Evolutionary conservation across 2,797 vertebrate genomes (phyloP).

Genomic region (Ataeniobius toweri): DNA sequence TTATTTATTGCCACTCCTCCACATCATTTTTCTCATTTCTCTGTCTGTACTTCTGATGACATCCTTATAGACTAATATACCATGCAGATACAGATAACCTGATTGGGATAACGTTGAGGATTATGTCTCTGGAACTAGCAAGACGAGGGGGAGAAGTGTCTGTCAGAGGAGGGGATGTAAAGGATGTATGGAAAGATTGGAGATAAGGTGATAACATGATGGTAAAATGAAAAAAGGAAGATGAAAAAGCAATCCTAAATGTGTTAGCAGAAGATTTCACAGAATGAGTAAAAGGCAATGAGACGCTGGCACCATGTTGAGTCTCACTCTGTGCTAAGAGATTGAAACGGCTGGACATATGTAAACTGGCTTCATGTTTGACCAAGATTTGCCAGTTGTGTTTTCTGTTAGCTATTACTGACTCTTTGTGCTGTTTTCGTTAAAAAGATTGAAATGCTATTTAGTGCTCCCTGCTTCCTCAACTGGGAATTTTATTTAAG

Average conservation of each 20-base stretch:
- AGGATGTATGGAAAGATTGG: not conserved
- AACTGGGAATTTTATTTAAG: conserved; percentile 54
- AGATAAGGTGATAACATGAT: conserved; percentile 11
- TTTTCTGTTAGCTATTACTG: conserved; percentile 68
- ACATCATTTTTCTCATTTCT: conserved; percentile 17
- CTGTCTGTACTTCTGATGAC: conserved; percentile 7
- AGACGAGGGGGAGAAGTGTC: not conserved
- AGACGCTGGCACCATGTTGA: conserved; percentile 68
- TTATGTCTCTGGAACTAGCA: conserved; percentile 7
- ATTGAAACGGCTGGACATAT: conserved; percentile 75
- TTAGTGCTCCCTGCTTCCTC: conserved; percentile 55
- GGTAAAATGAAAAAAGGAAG: conserved; percentile 15
- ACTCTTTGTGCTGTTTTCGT: conserved; percentile 62
- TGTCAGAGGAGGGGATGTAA: conserved; percentile 7
- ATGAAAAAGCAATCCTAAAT: conserved; percentile 46
- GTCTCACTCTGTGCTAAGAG: conserved; percentile 68
- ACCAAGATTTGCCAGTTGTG: conserved; percentile 71
- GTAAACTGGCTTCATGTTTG: conserved; percentile 77
- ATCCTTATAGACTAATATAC: conserved; percentile 25
- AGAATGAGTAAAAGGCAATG: conserved; percentile 57
- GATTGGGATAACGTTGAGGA: conserved; percentile 20
- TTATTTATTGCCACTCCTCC: conserved; percentile 18
- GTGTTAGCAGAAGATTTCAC: conserved; percentile 53
- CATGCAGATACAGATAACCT: conserved; percentile 19
- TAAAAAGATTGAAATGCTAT: conserved; percentile 65